Evolutionary conservation across 2,888 invertebrate species (phyloP).

Genomic region (Diplolepis rosae): DNA sequence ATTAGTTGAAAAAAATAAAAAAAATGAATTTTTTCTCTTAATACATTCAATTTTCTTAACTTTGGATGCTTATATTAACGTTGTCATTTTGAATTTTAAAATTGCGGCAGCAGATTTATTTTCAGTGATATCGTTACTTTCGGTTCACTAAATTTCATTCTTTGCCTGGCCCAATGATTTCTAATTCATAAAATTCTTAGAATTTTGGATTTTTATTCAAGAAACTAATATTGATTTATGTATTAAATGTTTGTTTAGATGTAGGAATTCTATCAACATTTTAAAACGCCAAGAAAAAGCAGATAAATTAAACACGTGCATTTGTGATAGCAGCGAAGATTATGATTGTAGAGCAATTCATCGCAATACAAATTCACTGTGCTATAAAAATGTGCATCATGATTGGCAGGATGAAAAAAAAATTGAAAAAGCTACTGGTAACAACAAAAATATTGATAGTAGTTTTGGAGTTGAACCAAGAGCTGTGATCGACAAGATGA

Average conservation of each 20-base stretch:
- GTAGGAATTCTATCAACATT: constrained; percentile 87
- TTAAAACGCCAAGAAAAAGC: constrained; percentile 87
- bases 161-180: too few relatives aligned
- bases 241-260: constrained; percentile 72
- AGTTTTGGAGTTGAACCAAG: constrained; percentile 49
- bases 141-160: too few relatives aligned
- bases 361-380: constrained; percentile 83
- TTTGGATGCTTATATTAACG: too few relatives aligned
- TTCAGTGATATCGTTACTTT: too few relatives aligned
- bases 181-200: too few relatives aligned
- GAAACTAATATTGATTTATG: too few relatives aligned
- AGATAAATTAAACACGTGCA: constrained; percentile 83
- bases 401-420: constrained; percentile 59
- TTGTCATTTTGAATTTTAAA: too few relatives aligned
- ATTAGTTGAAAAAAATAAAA: too few relatives aligned
- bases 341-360: constrained; percentile 84
- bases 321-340: constrained; percentile 85
- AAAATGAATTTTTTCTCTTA: too few relatives aligned
- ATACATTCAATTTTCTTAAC: too few relatives aligned
- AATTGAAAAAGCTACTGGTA: constrained; percentile 51
- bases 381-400: constrained; percentile 78
- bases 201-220: too few relatives aligned
- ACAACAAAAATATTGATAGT: constrained; percentile 56
- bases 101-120: too few relatives aligned
- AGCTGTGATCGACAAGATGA: constrained; percentile 52